Evolutionary conservation across 2,797 vertebrate species (phyloP), one percentile per base, ranked within the genome.

Genomic region (Phalanger gymnotis): DNA sequence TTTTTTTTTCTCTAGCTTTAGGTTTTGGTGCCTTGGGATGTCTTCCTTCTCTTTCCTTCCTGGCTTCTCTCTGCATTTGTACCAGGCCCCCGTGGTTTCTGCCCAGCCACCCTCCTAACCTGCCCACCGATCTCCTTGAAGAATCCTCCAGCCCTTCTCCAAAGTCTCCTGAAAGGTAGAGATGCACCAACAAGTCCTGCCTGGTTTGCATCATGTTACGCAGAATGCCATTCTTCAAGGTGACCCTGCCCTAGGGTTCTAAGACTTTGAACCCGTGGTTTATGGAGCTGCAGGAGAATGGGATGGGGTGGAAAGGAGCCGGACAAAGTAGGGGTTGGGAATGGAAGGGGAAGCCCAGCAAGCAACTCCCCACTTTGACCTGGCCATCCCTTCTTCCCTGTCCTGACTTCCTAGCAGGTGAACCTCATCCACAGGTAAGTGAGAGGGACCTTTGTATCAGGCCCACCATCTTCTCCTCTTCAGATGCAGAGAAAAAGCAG

Each of bases 21-120:
- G 3, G n/a, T 47, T 25, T 22, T 47, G 66, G 66, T 93, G 90
- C 61, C 87, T 96, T 93, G 93, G 90, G 53, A 96, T 31, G 47
- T 51, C 81, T 56, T 53, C 87, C 89, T 30, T 56, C 92, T 93
- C 87, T 54, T 55, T 92, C 95, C 95, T 93, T 97, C 91, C 90
- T 1, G 52, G 13, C 54, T 73, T 47, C 57, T 96, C 91, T 93
- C 92, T 57, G 54, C 92, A 90, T n/a, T 53, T 53, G 40, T 34
- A 25, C 73, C 91, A 58, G 93, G 28, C 61, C 58, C 47, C 58
- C 47, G 52, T 0, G 57, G 56, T 19, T 4, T 58, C 54, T 90
- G n/a, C 30, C 57, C 52, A 47, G 56, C 12, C 19, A 34, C 90
- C 92, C 51, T 58, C 53, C 51, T 47, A 66, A 93, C 0, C 2